Conservation (phyloP, 2,113 vertebrate genomes). For the Cygnus buccinator region DNA sequence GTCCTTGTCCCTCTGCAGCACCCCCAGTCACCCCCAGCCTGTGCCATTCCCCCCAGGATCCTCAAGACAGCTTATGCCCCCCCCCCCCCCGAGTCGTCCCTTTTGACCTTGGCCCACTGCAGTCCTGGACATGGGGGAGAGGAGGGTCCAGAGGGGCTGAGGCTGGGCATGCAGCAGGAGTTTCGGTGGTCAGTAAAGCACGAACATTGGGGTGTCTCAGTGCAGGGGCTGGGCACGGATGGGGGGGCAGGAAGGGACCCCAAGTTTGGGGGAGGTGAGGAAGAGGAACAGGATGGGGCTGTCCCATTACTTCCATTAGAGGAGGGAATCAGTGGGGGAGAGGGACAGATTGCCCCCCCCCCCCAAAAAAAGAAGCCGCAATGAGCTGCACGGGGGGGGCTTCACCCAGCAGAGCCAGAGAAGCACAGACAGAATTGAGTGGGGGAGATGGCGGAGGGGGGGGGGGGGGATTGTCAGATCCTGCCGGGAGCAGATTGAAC, state of each 20-base stretch:
- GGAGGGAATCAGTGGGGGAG: not conserved
- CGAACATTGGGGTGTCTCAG: not conserved
- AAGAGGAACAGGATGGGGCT: not conserved
- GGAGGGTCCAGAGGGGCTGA: not conserved
- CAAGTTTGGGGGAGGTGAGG: not conserved
- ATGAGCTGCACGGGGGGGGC: not conserved
- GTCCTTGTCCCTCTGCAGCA: not conserved
- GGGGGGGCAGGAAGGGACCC: not conserved
- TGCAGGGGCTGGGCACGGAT: not conserved
- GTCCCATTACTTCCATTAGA: not conserved
- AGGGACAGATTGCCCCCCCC: not conserved
- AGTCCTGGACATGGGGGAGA: not conserved
- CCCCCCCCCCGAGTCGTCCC: not conserved
- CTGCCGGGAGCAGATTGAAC: not conserved
- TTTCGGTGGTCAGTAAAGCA: not conserved
- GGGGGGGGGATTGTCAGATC: not conserved
- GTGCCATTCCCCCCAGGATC: not conserved
- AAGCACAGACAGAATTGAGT: not conserved
- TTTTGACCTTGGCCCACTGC: not conserved
- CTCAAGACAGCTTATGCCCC: not conserved
- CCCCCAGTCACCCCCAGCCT: not conserved
- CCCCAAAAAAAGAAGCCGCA: rapidly evolving
- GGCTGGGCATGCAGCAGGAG: not conserved
- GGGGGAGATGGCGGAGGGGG: not conserved
- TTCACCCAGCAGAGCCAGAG: not conserved